Evolutionary conservation across 2,888 invertebrate genomes (phyloP).

Genomic region (Phymatocera aterrima): DNA sequence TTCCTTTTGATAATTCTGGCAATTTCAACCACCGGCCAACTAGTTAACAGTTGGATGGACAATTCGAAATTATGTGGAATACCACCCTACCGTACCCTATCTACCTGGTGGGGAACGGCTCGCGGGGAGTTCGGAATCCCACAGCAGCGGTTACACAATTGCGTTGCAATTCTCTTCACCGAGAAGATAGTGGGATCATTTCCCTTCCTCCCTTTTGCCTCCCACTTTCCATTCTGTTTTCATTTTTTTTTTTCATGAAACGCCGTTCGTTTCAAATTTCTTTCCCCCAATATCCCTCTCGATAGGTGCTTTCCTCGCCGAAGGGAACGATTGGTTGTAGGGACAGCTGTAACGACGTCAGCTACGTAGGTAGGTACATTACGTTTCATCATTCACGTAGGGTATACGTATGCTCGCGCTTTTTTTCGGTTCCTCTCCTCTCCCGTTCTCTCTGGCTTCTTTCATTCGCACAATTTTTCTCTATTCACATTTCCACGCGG

Average conservation of each 20-base stretch:
- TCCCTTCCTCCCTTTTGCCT: neutral
- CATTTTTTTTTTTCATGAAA: neutral
- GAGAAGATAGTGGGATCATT: neutral
- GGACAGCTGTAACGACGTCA: too few species aligned
- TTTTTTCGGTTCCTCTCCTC: neutral
- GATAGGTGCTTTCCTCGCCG: too few species aligned
- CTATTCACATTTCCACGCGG: neutral
- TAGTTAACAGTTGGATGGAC: conserved; percentile 69
- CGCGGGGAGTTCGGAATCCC: conserved; percentile 33
- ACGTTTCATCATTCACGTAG: too few species aligned
- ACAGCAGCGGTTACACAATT: neutral
- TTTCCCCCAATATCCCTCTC: too few species aligned
- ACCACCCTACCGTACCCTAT: too few species aligned
- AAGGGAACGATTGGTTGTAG: too few species aligned
- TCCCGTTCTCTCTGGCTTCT: neutral
- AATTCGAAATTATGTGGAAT: conserved; percentile 63
- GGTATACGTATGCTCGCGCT: neutral
- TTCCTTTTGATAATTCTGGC: conserved; percentile 62
- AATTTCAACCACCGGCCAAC: conserved; percentile 59
- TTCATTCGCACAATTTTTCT: neutral
- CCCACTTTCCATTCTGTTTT: neutral
- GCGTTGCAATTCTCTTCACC: conserved; percentile 4
- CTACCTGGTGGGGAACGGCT: conserved; percentile 1
- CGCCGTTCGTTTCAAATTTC: too few species aligned
- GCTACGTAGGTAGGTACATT: too few species aligned